Conservation (phyloP, 2,113 vertebrate genomes). For the Phylloscopus whistleri region DNA sequence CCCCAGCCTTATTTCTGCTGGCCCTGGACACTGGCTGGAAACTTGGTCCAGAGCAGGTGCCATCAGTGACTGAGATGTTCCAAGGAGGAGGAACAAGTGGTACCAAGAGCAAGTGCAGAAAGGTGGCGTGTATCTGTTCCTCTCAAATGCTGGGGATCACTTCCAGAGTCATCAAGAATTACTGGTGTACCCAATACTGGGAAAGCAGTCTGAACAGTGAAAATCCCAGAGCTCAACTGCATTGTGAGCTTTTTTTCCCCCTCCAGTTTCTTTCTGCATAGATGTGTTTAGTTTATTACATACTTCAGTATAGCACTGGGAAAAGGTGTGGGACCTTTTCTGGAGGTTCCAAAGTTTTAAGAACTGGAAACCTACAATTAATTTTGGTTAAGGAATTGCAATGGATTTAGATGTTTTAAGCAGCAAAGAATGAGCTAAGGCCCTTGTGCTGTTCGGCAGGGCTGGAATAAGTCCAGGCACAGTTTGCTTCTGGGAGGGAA, state of each 20-base stretch:
- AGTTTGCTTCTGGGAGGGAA: not conserved
- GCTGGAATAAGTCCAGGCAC: constrained; percentile 25
- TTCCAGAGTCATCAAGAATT: not conserved
- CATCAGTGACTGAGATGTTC: not conserved
- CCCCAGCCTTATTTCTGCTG: not conserved
- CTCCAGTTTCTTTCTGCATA: not conserved
- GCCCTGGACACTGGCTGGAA: not conserved
- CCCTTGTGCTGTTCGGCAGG: not conserved
- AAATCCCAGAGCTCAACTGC: not conserved
- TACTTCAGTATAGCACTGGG: not conserved
- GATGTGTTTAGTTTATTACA: constrained; percentile 16
- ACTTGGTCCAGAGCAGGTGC: not conserved
- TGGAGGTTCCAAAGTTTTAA: constrained; percentile 23
- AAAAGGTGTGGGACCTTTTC: constrained; percentile 8
- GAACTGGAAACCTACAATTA: constrained; percentile 38
- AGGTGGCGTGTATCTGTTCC: rapidly evolving
- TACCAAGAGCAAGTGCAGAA: not conserved
- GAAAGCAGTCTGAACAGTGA: not conserved
- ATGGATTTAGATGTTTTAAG: constrained; percentile 36
- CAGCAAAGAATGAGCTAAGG: constrained; percentile 31
- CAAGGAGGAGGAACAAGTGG: not conserved
- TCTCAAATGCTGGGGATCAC: not conserved
- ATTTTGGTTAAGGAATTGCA: not conserved
- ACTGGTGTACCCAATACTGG: not conserved
- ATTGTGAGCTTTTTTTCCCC: not conserved